A percentile compares a stretch with the other conserved stretches of the same genome.
Evolutionary conservation across 30 jellyfish, hydroid and myxozoan species (phyloP).

Genomic region (Nemopilema nomurai): DNA sequence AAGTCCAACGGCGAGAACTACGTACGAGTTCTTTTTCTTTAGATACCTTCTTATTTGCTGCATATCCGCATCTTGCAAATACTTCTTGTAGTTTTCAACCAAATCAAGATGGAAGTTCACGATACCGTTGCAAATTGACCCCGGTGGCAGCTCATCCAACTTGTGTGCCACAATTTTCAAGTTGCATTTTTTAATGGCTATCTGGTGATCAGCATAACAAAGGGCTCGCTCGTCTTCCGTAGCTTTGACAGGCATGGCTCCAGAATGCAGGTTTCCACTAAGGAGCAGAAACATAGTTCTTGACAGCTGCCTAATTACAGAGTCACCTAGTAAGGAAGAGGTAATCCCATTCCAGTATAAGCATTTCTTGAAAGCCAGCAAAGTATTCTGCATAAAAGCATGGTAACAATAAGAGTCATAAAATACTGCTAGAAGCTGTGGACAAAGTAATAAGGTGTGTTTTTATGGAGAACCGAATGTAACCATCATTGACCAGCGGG

Average conservation of each 20-base stretch:
- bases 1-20: conserved; percentile 88
- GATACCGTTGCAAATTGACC: conserved; percentile 74
- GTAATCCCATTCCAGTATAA: no score
- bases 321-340: conserved; percentile 71
- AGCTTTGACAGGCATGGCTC: conserved; percentile 72
- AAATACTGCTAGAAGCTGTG: no score
- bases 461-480: no score
- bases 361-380: no score
- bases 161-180: conserved; percentile 72
- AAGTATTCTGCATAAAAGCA: no score
- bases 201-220: conserved; percentile 85
- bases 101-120: conserved; percentile 52
- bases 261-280: conserved; percentile 67
- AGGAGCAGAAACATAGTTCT: conserved; percentile 66
- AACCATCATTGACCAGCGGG: no score
- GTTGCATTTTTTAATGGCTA: conserved; percentile 76
- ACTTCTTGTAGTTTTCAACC: conserved; percentile 80
- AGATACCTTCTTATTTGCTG: conserved; percentile 39
- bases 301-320: conserved; percentile 88
- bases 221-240: conserved; percentile 43
- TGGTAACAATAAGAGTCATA: no score
- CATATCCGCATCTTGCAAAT: conserved; percentile 54
- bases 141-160: conserved; percentile 49
- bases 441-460: no score
- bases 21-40: conserved; percentile 58